These are phyloP conservation scores for Diadema setosum DNA, from an alignment of 35 echinoderm and acorn worm genomes.

Conservation along the genomic window DNA sequence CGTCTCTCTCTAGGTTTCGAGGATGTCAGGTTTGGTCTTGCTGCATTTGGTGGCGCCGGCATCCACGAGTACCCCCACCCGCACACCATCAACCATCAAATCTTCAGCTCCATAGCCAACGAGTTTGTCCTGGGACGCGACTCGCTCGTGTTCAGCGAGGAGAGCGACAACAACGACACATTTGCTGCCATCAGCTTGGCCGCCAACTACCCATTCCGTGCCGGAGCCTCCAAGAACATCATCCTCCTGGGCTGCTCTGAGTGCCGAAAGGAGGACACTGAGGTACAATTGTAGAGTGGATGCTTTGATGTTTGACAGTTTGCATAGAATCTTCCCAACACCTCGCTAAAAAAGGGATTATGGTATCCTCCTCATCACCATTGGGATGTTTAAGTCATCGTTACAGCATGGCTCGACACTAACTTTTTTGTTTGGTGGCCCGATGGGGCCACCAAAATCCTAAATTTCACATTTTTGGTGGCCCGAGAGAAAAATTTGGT, in stretches of 20 bases:
- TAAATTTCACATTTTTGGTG: too few species aligned
- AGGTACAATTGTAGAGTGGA: not conserved
- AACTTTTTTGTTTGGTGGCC: too few species aligned
- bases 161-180: constrained; percentile 61
- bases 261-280: not conserved
- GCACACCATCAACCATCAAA: constrained; percentile 71
- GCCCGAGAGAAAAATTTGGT: too few species aligned
- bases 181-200: constrained; percentile 63
- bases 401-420: too few species aligned
- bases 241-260: constrained; percentile 76
- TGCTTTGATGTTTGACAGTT: not conserved
- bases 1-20: constrained; percentile 9
- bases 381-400: too few species aligned
- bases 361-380: too few species aligned
- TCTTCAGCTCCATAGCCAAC: constrained; percentile 42
- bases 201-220: constrained; percentile 90
- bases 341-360: too few species aligned
- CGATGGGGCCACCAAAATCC: too few species aligned
- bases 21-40: constrained; percentile 65
- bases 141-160: constrained; percentile 48
- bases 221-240: constrained; percentile 87
- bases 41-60: constrained; percentile 75
- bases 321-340: too few species aligned
- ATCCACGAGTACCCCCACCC: constrained; percentile 31
- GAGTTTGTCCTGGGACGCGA: constrained; percentile 19